Evolutionary conservation across 2,888 invertebrate species (phyloP).

Genomic region (Pelosia muscerda): DNA sequence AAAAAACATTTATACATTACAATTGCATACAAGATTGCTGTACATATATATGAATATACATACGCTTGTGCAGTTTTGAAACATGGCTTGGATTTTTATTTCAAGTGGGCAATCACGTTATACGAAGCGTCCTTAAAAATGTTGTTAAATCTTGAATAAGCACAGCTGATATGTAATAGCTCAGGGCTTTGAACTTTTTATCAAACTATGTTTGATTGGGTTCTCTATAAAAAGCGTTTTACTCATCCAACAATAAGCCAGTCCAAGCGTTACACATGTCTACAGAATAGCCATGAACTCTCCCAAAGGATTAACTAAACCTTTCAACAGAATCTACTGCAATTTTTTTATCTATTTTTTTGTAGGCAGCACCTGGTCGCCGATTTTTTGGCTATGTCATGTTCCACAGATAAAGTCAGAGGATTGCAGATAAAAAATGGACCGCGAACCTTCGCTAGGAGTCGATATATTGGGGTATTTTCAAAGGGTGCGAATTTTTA

Average conservation of each 20-base stretch:
- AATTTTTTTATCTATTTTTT: conserved; percentile 61
- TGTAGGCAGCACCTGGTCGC: conserved; percentile 72
- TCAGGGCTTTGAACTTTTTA: conserved; percentile 43
- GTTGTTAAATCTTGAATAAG: not conserved
- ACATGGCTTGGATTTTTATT: not conserved
- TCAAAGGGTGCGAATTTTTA: conserved; percentile 69
- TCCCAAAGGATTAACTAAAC: conserved; percentile 69
- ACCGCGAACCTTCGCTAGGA: conserved; percentile 56
- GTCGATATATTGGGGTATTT: conserved; percentile 55
- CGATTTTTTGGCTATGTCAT: conserved; percentile 72
- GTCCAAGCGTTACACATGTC: conserved; percentile 78
- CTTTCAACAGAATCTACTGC: conserved; percentile 52
- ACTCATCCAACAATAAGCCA: conserved; percentile 58
- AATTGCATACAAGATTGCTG: not conserved
- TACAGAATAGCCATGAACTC: conserved; percentile 58
- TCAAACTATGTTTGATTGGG: conserved; percentile 53
- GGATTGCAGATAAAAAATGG: conserved; percentile 70
- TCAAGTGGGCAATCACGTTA: not conserved
- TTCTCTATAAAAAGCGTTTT: conserved; percentile 48
- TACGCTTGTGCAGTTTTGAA: not conserved
- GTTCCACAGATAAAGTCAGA: conserved; percentile 70
- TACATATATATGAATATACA: not conserved
- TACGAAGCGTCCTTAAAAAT: not conserved
- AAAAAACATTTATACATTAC: too few relatives aligned
- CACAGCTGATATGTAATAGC: conserved; percentile 46